These are phyloP conservation scores for Metellina segmentata DNA, from an alignment of 2,888 invertebrate species.

Conservation along the genomic window DNA sequence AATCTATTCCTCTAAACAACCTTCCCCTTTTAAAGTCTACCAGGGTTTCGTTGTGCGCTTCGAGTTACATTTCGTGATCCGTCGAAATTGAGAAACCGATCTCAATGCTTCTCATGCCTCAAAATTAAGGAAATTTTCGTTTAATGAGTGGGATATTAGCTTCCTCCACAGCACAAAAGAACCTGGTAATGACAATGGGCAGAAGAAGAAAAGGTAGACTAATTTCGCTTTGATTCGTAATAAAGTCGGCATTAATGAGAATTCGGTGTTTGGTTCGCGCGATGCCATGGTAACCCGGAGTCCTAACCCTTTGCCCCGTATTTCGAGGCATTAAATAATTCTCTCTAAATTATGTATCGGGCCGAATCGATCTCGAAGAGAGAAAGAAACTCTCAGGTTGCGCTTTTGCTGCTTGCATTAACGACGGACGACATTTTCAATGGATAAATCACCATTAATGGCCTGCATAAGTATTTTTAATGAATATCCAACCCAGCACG, in stretches of 20 bases:
- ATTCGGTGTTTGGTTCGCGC: conserved; percentile 67
- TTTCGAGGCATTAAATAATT: conserved; percentile 74
- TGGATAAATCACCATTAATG: conserved; percentile 77
- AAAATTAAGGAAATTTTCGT: conserved; percentile 55
- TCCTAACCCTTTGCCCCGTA: conserved; percentile 68
- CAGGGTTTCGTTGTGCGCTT: too few species aligned
- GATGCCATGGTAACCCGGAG: conserved; percentile 66
- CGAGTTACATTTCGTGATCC: background rate
- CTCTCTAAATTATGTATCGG: conserved; percentile 76
- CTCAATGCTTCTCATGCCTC: conserved; percentile 2
- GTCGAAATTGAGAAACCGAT: conserved; percentile 3
- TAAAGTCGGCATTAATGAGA: conserved; percentile 74
- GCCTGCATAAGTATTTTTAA: conserved; percentile 77
- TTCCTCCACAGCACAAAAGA: conserved; percentile 24
- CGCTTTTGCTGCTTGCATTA: conserved; percentile 75
- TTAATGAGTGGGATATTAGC: conserved; percentile 51
- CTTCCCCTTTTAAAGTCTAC: too few species aligned
- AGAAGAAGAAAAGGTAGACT: conserved; percentile 34
- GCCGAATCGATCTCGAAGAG: conserved; percentile 64
- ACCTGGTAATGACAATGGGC: conserved; percentile 20
- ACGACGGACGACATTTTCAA: conserved; percentile 75
- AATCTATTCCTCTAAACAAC: too few species aligned
- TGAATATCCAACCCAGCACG: conserved; percentile 74
- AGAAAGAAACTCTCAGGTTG: conserved; percentile 57
- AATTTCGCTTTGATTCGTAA: conserved; percentile 71